Percentiles rank a stretch among this genome's conserved stretches.
Conservation (phyloP, 2,888 invertebrate genomes). For the Oxystoma pomonae region DNA sequence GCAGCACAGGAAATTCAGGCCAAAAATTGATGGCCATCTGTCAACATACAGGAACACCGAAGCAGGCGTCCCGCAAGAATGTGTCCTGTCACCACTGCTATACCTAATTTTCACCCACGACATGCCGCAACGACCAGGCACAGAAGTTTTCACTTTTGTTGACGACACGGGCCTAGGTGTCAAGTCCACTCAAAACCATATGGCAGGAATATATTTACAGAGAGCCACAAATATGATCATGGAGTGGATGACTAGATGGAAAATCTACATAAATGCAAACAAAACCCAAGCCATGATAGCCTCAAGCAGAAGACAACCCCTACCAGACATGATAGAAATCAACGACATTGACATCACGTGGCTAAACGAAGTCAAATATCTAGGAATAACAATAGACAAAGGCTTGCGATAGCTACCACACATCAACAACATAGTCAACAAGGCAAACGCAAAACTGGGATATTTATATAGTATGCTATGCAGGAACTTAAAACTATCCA, state of each 20-base stretch:
- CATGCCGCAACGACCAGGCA: background rate
- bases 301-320: background rate
- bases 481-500: background rate
- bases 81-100: slow-evolving; percentile 20
- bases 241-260: slow-evolving; percentile 8
- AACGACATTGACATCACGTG: background rate
- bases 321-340: slow-evolving; percentile 1
- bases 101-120: slow-evolving; percentile 14
- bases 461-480: background rate
- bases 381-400: slow-evolving; percentile 5
- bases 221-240: background rate
- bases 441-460: background rate
- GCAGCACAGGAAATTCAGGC: slow-evolving; percentile 7
- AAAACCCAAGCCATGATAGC: slow-evolving; percentile 12
- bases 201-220: slow-evolving; percentile 2
- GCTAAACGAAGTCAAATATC: slow-evolving; percentile 6
- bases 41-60: slow-evolving; percentile 6
- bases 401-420: slow-evolving; percentile 1
- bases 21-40: slow-evolving; percentile 1
- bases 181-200: background rate
- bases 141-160: slow-evolving; percentile 4
- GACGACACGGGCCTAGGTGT: slow-evolving; percentile 12
- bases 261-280: slow-evolving; percentile 6
- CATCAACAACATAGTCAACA: background rate
- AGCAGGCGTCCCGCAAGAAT: slow-evolving; percentile 26